A percentile compares a stretch with the other conserved stretches of the same genome.
phyloP scores from a whole-genome alignment of 2,888 invertebrate genomes.

The Lepidonotus clava region DNA sequence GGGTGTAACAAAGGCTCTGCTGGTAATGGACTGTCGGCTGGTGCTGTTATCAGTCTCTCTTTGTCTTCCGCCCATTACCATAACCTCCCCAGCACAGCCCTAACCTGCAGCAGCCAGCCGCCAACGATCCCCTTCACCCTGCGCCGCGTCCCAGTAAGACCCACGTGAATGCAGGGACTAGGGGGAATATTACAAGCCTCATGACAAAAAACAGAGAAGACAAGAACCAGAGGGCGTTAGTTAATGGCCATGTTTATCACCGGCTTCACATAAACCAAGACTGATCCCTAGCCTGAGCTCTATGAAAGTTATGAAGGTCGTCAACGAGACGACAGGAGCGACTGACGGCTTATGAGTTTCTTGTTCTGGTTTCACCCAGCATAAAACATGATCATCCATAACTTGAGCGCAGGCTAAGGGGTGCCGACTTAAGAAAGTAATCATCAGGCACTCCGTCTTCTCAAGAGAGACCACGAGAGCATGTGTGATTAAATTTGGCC shows the following conservation, averaged over 20 bases:
- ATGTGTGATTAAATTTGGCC: conserved; percentile 53
- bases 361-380: neutral
- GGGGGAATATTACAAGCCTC: neutral
- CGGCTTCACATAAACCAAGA: neutral
- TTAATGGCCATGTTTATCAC: conserved; percentile 25
- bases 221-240: conserved; percentile 31
- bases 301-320: too few species aligned
- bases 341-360: conserved; percentile 21
- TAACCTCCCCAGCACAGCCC: neutral
- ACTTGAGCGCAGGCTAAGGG: conserved; percentile 38
- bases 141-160: neutral
- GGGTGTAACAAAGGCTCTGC: conserved; percentile 36
- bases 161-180: neutral
- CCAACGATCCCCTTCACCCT: neutral
- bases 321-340: neutral
- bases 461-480: conserved; percentile 29
- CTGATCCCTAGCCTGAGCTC: too few species aligned
- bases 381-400: conserved; percentile 52
- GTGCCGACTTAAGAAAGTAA: conserved; percentile 48
- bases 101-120: neutral
- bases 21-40: conserved; percentile 34
- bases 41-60: conserved; percentile 35
- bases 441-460: conserved; percentile 18
- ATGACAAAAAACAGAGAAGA: neutral
- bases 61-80: conserved; percentile 31